phyloP scores from a whole-genome alignment of 2,113 vertebrate species.

The Peromyscus maniculatus region DNA sequence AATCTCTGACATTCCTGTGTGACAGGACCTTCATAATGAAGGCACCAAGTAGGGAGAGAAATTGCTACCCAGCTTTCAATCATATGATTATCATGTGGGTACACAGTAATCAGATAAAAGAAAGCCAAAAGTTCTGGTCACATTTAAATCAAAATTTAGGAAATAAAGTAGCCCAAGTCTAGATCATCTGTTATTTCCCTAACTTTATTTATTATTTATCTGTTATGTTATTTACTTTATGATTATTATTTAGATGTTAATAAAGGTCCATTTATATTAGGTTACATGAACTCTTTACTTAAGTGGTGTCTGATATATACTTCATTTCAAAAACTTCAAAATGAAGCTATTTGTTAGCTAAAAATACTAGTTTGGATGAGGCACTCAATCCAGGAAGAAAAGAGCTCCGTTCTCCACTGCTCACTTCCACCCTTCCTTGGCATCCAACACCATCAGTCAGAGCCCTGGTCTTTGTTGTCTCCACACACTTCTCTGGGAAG shows the following conservation, averaged over 20 bases:
- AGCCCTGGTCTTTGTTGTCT: rapidly evolving
- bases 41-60: slow-evolving; percentile 1
- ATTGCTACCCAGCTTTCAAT: slow-evolving; percentile 54
- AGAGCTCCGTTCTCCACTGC: not conserved
- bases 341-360: not conserved
- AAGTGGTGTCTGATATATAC: not conserved
- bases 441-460: not conserved
- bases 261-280: not conserved
- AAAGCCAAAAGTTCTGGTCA: not conserved
- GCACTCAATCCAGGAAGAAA: not conserved
- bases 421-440: not conserved
- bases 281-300: not conserved
- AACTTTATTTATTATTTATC: not conserved
- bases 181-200: not conserved
- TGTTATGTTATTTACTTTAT: not conserved
- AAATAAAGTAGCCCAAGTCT: slow-evolving; percentile 44
- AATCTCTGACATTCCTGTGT: slow-evolving; percentile 40
- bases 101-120: slow-evolving; percentile 7
- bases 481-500: not conserved
- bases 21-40: slow-evolving; percentile 49
- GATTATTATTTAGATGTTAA: not conserved
- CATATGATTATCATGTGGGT: not conserved
- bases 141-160: not conserved
- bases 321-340: not conserved
- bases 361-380: not conserved